These are phyloP conservation scores for Melanerpes aurifrons DNA, from an alignment of 2,113 vertebrate genomes.

Conservation along the genomic window DNA sequence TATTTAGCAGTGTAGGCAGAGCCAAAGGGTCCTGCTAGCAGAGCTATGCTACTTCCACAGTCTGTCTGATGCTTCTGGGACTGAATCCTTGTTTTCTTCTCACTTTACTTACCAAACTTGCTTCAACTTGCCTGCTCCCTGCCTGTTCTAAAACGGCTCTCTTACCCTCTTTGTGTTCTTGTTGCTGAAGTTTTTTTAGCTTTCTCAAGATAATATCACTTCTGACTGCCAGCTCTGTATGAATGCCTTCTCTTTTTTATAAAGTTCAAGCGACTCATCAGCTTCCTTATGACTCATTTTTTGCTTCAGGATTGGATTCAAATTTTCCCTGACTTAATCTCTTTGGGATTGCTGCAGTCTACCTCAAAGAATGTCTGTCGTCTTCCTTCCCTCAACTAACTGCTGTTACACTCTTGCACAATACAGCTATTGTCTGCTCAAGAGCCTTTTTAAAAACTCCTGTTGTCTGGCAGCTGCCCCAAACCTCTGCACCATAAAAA, in stretches of 20 bases:
- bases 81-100: neutral
- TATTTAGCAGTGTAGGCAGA: neutral
- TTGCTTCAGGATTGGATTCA: conserved; percentile 67
- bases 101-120: neutral
- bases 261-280: conserved; percentile 63
- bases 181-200: conserved; percentile 25
- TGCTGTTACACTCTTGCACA: conserved; percentile 64
- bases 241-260: conserved; percentile 32
- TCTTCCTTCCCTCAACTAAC: conserved; percentile 55
- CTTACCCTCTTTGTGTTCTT: neutral
- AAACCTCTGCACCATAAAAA: conserved; percentile 61
- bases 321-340: conserved; percentile 62
- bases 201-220: conserved; percentile 63
- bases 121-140: conserved; percentile 31
- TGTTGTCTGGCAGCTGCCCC: conserved; percentile 56
- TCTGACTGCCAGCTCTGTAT: conserved; percentile 58
- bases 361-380: conserved; percentile 69
- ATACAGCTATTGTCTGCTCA: conserved; percentile 60
- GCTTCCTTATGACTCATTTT: conserved; percentile 65
- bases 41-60: neutral
- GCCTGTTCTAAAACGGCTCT: neutral
- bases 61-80: neutral
- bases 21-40: neutral
- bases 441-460: conserved; percentile 56
- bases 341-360: conserved; percentile 55